Percentiles rank a stretch among this genome's conserved stretches.
Evolutionary conservation across 2,888 invertebrate species (phyloP).

Genomic region (Aspidapion aeneum): DNA sequence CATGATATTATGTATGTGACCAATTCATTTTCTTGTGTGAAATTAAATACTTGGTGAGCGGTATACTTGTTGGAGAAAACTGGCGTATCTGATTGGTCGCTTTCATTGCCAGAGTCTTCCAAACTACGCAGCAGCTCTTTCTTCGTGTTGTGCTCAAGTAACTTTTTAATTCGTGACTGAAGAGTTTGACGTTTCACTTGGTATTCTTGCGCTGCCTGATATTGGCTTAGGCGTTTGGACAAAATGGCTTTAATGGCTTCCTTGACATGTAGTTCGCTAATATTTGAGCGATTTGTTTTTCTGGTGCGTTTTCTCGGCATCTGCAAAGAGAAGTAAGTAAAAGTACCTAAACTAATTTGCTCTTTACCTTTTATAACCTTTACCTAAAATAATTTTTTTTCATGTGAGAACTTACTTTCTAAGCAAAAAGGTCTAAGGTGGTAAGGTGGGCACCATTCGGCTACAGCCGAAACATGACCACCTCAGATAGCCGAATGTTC

Average conservation of each 20-base stretch:
- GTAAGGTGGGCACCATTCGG: not conserved
- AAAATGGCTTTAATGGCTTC: conserved; percentile 8
- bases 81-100: no score
- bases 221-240: conserved; percentile 2
- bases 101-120: conserved; percentile 1
- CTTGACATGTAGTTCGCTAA: conserved; percentile 1
- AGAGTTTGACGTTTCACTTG: conserved; percentile 7
- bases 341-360: no score
- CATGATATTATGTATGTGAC: conserved; percentile 8
- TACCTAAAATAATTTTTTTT: no score
- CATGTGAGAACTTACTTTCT: no score
- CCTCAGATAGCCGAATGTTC: not conserved
- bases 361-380: no score
- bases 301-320: not conserved
- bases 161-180: conserved; percentile 5
- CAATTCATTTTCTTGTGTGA: conserved; percentile 7
- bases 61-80: conserved; percentile 10
- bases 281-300: conserved; percentile 1
- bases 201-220: conserved; percentile 6
- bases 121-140: conserved; percentile 5
- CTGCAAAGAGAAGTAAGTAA: no score
- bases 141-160: not conserved
- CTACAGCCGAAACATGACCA: not conserved
- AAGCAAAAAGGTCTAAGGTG: no score
- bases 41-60: conserved; percentile 1